A percentile compares a stretch with the other conserved stretches of the same genome.
Conservation (phyloP, 2,113 vertebrate genomes). For the Brachionichthys hirsutus region DNA sequence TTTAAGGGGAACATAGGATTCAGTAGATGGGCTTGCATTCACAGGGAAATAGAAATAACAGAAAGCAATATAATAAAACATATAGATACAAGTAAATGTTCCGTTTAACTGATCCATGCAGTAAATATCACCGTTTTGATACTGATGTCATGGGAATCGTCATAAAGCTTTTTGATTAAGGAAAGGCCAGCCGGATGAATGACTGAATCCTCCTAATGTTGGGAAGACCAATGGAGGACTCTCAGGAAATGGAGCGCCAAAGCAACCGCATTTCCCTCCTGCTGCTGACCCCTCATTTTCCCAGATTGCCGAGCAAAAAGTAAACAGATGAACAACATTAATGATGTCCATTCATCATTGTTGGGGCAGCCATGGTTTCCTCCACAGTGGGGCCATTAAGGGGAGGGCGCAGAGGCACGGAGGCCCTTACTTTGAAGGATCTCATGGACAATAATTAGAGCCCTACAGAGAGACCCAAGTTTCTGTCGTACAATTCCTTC, state of each 20-base stretch:
- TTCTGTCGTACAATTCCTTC: slow-evolving; percentile 30
- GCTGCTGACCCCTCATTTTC: slow-evolving; percentile 70
- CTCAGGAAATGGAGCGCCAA: slow-evolving; percentile 56
- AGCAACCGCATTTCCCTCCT: slow-evolving; percentile 62
- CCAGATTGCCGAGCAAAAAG: slow-evolving; percentile 69
- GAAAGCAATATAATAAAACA: too few species aligned
- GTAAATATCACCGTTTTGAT: background rate
- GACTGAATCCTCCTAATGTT: slow-evolving; percentile 43
- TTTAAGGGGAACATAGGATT: too few species aligned
- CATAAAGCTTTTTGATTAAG: slow-evolving; percentile 14
- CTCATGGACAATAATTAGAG: slow-evolving; percentile 55
- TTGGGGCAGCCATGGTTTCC: slow-evolving; percentile 62
- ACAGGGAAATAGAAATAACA: too few species aligned
- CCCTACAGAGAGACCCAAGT: slow-evolving; percentile 23
- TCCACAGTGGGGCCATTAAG: slow-evolving; percentile 59
- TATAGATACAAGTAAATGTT: too few species aligned
- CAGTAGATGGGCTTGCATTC: too few species aligned
- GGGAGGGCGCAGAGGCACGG: slow-evolving; percentile 38
- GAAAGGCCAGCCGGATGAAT: slow-evolving; percentile 7
- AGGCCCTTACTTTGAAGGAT: slow-evolving; percentile 52
- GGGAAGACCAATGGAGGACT: slow-evolving; percentile 45
- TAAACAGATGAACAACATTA: slow-evolving; percentile 78
- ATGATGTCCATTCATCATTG: slow-evolving; percentile 79
- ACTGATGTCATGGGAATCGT: slow-evolving; percentile 12
- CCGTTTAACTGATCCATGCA: background rate